Evolutionary conservation across 2,113 vertebrate species (phyloP).

Genomic region (Fukomys damarensis): DNA sequence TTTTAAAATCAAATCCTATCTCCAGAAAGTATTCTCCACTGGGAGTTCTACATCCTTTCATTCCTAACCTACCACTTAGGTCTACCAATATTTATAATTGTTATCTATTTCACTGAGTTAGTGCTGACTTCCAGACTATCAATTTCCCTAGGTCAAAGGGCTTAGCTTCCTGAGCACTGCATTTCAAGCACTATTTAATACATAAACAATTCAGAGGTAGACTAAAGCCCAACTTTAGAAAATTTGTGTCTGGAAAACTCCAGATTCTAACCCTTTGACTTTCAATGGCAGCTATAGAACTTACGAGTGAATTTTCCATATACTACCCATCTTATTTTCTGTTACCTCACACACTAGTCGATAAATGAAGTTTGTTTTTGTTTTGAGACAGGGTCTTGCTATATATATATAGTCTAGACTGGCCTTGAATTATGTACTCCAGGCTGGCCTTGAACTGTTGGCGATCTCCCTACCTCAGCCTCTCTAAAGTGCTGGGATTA

Average conservation of each 20-base stretch:
- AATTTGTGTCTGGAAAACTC: not conserved
- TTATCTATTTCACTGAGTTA: not conserved
- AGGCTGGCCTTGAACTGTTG: not conserved
- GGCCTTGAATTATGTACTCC: not conserved
- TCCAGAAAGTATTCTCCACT: not conserved
- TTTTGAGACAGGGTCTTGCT: not conserved
- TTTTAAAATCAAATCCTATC: slow-evolving; percentile 51
- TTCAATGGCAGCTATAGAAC: slow-evolving; percentile 1
- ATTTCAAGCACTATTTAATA: not conserved
- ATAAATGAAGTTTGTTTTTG: not conserved
- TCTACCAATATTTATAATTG: not conserved
- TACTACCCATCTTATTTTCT: not conserved
- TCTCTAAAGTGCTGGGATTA: not conserved
- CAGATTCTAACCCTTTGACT: not conserved
- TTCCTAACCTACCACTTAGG: not conserved
- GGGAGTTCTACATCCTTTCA: not conserved
- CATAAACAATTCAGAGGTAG: not conserved
- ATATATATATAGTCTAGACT: not conserved
- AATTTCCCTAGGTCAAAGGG: not conserved
- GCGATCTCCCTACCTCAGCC: not conserved
- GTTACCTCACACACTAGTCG: not conserved
- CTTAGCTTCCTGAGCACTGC: not conserved
- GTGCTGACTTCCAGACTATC: not conserved
- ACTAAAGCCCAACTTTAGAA: not conserved
- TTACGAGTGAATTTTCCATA: not conserved